Evolutionary conservation across 2,888 invertebrate species (phyloP).

Genomic region (Eupelmus urozonus): DNA sequence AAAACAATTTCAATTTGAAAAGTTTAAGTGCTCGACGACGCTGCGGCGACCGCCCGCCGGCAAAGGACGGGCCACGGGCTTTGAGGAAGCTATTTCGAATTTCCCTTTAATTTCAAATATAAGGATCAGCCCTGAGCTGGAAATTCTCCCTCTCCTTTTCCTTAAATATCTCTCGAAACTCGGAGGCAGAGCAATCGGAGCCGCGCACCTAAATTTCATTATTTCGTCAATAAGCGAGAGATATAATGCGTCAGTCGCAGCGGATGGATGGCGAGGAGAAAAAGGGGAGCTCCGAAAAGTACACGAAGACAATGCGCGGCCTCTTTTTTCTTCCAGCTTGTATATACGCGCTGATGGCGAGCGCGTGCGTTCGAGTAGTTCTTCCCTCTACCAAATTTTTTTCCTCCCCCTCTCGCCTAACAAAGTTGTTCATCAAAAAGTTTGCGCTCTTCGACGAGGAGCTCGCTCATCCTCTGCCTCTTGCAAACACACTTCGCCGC

Average conservation of each 20-base stretch:
- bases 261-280: background rate
- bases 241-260: no score
- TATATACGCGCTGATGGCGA: conserved; percentile 25
- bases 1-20: conserved; percentile 75
- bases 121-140: conserved; percentile 1
- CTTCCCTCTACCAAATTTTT: conserved; percentile 43
- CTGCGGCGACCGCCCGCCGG: background rate
- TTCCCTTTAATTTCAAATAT: conserved; percentile 36
- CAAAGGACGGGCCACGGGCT: background rate
- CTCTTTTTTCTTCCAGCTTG: background rate
- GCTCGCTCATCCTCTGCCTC: conserved; percentile 54
- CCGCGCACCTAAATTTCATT: conserved; percentile 34
- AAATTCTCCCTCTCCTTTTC: background rate
- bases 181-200: conserved; percentile 4
- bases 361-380: conserved; percentile 31
- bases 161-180: conserved; percentile 1
- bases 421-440: conserved; percentile 62
- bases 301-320: background rate
- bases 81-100: conserved; percentile 37
- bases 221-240: conserved; percentile 4
- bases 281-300: background rate
- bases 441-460: conserved; percentile 52
- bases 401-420: conserved; percentile 37
- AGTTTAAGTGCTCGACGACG: conserved; percentile 70
- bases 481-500: background rate